Conservation (phyloP, 2,888 invertebrate species). For the Cantharis rustica region DNA sequence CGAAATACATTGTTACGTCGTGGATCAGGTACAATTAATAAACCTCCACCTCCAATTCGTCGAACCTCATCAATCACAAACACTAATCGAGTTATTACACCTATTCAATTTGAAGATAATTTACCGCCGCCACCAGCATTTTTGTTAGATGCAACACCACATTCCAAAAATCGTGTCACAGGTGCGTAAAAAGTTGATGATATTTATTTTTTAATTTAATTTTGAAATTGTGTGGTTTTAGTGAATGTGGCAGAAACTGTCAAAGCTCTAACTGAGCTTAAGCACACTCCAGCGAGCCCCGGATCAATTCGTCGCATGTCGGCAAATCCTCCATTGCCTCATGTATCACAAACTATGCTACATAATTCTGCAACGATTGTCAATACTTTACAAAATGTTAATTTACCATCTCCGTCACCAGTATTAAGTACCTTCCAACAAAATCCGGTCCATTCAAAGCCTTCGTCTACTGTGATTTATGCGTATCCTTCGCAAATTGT, state of each 20-base stretch:
- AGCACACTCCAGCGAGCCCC: conserved; percentile 87
- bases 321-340: conserved; percentile 48
- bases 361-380: conserved; percentile 16
- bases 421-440: conserved; percentile 53
- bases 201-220: background rate
- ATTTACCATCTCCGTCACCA: conserved; percentile 35
- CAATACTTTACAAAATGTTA: conserved; percentile 7
- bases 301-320: conserved; percentile 67
- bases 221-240: conserved; percentile 38
- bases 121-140: conserved; percentile 81
- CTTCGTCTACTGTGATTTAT: conserved; percentile 57
- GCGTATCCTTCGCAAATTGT: conserved; percentile 61
- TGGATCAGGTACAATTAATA: conserved; percentile 64
- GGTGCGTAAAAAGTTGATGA: conserved; percentile 8
- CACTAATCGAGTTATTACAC: conserved; percentile 46
- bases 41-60: conserved; percentile 84
- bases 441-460: conserved; percentile 44
- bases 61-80: conserved; percentile 73
- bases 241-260: conserved; percentile 85
- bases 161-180: conserved; percentile 11
- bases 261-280: conserved; percentile 80
- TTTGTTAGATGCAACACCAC: conserved; percentile 62
- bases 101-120: conserved; percentile 58
- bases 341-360: conserved; percentile 32
- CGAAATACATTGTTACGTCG: conserved; percentile 60